Evolutionary conservation across 2,113 vertebrate genomes (phyloP).

Genomic region (Silurus meridionalis): DNA sequence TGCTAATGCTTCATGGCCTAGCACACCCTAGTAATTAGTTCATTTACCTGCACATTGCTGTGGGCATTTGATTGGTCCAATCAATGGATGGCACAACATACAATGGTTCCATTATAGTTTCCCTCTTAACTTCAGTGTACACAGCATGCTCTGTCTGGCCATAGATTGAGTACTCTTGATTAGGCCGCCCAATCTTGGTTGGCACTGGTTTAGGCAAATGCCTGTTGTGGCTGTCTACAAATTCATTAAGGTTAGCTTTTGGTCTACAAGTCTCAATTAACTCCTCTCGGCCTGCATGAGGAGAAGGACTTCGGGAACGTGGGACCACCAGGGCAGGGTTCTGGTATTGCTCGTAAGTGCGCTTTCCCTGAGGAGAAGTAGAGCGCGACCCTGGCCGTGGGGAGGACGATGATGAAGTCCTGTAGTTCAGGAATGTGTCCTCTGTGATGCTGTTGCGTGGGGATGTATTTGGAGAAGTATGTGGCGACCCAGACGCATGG

Average conservation of each 20-base stretch:
- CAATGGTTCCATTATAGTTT: conserved; percentile 73
- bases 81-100: conserved; percentile 75
- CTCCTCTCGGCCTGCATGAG: conserved; percentile 66
- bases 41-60: conserved; percentile 71
- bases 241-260: conserved; percentile 75
- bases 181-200: conserved; percentile 79
- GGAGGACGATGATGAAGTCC: conserved; percentile 49
- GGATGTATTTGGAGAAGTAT: conserved; percentile 91
- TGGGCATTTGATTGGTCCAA: conserved; percentile 80
- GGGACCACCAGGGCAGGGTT: conserved; percentile 76
- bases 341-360: conserved; percentile 79
- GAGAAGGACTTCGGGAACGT: conserved; percentile 88
- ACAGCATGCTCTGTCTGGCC: conserved; percentile 75
- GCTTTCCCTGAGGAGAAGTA: conserved; percentile 88
- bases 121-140: conserved; percentile 75
- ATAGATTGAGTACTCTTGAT: conserved; percentile 67
- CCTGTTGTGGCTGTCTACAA: conserved; percentile 73
- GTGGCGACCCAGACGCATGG: conserved; percentile 87
- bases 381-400: conserved; percentile 86
- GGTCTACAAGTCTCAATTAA: conserved; percentile 61
- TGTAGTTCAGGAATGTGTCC: conserved; percentile 77
- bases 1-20: background rate
- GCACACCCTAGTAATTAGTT: background rate
- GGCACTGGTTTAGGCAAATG: conserved; percentile 72
- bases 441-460: conserved; percentile 86